A percentile compares a stretch with the other conserved stretches of the same genome.
Conservation (phyloP, 2,113 vertebrate species). For the Talpa occidentalis region DNA sequence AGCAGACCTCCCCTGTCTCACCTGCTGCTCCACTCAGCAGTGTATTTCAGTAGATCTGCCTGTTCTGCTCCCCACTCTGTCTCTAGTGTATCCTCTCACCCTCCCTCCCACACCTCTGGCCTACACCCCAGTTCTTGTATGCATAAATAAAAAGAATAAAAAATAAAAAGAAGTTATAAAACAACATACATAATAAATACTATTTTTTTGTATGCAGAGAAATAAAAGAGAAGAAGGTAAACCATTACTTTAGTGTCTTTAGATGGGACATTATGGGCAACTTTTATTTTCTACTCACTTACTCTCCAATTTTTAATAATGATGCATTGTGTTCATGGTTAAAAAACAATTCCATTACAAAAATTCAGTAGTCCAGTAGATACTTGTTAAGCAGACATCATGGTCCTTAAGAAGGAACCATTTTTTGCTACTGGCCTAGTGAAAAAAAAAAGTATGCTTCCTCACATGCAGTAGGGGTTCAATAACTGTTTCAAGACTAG, state of each 20-base stretch:
- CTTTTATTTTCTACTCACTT: constrained; percentile 37
- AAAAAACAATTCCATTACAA: constrained; percentile 44
- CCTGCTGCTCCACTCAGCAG: too few species aligned
- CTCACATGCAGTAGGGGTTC: neutral
- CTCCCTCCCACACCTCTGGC: too few species aligned
- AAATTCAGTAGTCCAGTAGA: neutral
- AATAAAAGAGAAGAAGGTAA: neutral
- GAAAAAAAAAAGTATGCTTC: neutral
- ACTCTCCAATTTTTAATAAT: neutral
- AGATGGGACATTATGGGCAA: neutral
- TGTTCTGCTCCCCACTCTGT: too few species aligned
- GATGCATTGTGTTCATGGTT: neutral
- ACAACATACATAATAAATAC: neutral
- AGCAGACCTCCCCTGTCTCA: too few species aligned
- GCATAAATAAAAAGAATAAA: neutral
- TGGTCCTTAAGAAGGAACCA: neutral
- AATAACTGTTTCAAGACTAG: neutral
- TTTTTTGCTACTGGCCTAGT: neutral
- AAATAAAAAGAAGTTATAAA: neutral
- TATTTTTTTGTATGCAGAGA: constrained; percentile 2
- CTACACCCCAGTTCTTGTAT: too few species aligned
- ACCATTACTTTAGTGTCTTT: neutral
- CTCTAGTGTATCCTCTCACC: too few species aligned
- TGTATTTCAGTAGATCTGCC: too few species aligned
- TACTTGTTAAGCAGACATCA: neutral